Base-by-base conservation (phyloP, 2,888 invertebrate species). In the Eupithecia dodoneata region DNA sequence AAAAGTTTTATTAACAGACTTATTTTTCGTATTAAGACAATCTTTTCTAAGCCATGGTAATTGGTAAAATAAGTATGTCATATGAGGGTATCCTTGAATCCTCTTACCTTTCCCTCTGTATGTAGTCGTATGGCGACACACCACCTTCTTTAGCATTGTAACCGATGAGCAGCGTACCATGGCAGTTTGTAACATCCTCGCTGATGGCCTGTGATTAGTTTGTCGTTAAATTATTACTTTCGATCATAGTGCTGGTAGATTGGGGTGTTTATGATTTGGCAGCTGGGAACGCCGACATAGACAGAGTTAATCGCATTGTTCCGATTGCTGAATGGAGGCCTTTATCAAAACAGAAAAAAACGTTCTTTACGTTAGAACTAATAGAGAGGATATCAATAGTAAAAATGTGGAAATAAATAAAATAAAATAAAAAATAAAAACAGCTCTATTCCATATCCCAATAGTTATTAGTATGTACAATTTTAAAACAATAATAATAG, bases 141-240 rank as follows among this genome's bases (percentile, higher is more conserved):
- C 4, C 4, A 66, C 63, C 41, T 66, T 66, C 42, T 66, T 66
- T 66, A 42, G 66, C 77, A 77, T 77, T 77, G 77, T 77, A 70
- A n/a, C 72, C 67, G 71, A 72, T 75, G 67, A 7, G 52, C 74
- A 75, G 3, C 52, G 74, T 75, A 45, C 71, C 76, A 75, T 76
- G 79, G 74, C 66, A 2, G 66, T 66, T 66, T 66, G 63, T 42
- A 66, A 66, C 66, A 15, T 66, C 66, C 66, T 66, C 42, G 41
- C 4, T 66, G 42, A 41, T 66, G 41, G 42, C 13, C 66, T 66
- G 15, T 42, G 13, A 66, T 66, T 42, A 66, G 66, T 65, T 65
- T 65, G 65, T 65, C 65, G 4, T 41, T 65, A 65, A 13, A 65
- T 65, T 71, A 59, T 59, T 59, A 59, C 5, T 63, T 63, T 63